phyloP scores from a whole-genome alignment of 64 coral and sea anemone genomes.

The Cladopsammia gracilis region DNA sequence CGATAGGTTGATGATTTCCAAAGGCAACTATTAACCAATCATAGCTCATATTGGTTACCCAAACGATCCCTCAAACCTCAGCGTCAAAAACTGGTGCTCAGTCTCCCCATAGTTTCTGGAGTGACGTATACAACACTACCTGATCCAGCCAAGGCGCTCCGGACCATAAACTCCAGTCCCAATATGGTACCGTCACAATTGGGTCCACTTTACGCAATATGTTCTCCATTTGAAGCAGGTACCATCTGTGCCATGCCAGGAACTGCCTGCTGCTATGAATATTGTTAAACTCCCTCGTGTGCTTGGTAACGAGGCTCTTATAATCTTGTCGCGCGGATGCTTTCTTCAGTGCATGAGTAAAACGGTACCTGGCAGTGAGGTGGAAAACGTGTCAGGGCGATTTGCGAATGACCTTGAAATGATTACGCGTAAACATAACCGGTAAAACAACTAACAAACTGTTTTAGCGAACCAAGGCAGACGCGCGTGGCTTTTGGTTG shows the following conservation, averaged over 20 bases:
- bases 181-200: slow-evolving; percentile 63
- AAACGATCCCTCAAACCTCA: too few relatives aligned
- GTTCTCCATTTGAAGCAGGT: slow-evolving; percentile 69
- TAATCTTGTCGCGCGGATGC: slow-evolving; percentile 3
- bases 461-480: too few relatives aligned
- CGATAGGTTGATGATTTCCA: too few relatives aligned
- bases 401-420: too few relatives aligned
- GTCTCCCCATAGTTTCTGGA: too few relatives aligned
- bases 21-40: too few relatives aligned
- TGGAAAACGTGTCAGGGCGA: too few relatives aligned
- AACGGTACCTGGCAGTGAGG: background rate
- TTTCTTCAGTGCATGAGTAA: background rate
- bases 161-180: slow-evolving; percentile 72
- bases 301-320: background rate
- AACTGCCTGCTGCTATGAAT: slow-evolving; percentile 59
- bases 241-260: slow-evolving; percentile 75
- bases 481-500: too few relatives aligned
- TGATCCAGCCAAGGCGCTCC: slow-evolving; percentile 71
- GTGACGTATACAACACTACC: background rate
- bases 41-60: too few relatives aligned
- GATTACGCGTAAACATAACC: too few relatives aligned
- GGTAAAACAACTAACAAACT: too few relatives aligned
- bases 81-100: too few relatives aligned
- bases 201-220: slow-evolving; percentile 49
- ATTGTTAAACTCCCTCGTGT: slow-evolving; percentile 5